A percentile compares a stretch with the other conserved stretches of the same genome.
Conservation (phyloP, 2,797 vertebrate species). For the Poeciliopsis infans region DNA sequence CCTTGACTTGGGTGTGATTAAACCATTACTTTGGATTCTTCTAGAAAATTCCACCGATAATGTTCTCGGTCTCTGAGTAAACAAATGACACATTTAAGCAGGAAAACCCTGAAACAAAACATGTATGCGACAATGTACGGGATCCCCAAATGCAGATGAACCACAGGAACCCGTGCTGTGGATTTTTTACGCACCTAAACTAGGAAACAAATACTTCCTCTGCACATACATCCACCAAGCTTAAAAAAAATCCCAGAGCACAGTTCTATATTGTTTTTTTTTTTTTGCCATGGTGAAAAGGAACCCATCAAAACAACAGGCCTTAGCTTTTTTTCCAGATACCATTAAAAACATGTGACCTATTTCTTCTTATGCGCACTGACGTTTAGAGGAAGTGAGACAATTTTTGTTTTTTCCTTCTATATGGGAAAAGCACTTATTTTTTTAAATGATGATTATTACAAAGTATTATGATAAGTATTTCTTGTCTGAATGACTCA, state of each 20-base stretch:
- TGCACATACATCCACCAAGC: constrained; percentile 20
- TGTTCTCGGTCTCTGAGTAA: background rate
- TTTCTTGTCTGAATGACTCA: background rate
- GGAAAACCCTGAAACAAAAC: constrained; percentile 31
- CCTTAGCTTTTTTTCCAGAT: background rate
- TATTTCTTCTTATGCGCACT: constrained; percentile 2
- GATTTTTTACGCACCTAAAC: constrained; percentile 34
- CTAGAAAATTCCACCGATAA: constrained; percentile 3
- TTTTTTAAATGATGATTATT: background rate
- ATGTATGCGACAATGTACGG: background rate
- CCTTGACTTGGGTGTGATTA: constrained; percentile 1
- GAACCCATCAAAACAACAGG: background rate
- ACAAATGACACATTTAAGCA: constrained; percentile 1
- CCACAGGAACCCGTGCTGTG: constrained; percentile 37
- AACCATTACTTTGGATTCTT: constrained; percentile 7
- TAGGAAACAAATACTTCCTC: constrained; percentile 58
- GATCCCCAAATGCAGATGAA: constrained; percentile 53
- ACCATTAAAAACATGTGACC: background rate
- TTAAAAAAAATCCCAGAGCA: constrained; percentile 18
- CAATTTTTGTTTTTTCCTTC: background rate
- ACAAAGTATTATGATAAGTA: background rate
- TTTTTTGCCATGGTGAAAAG: background rate
- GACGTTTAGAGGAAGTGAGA: constrained; percentile 30
- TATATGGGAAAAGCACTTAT: background rate
- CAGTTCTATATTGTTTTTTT: background rate